These are phyloP conservation scores for Goniozus legneri DNA, from an alignment of 1,140 invertebrate species.

Conservation along the genomic window DNA sequence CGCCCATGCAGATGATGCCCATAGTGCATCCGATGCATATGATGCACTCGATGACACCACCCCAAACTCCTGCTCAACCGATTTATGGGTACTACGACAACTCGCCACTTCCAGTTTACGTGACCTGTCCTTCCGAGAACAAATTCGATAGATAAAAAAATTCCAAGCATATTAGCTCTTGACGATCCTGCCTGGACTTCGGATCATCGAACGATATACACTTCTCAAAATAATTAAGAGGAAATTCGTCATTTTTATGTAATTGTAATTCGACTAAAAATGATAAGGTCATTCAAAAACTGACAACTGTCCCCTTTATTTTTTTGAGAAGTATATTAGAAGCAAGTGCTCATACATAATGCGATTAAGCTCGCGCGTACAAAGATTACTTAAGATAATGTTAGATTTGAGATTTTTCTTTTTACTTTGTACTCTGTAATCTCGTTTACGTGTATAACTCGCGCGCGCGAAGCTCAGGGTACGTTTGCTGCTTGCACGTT, in stretches of 20 bases:
- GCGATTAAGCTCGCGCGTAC: not conserved
- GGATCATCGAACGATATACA: not conserved
- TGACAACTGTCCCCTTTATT: not conserved
- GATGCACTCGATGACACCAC: conserved; percentile 26
- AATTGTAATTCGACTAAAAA: no score
- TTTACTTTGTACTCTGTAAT: no score
- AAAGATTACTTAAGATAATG: not conserved
- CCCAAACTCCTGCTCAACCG: conserved; percentile 33
- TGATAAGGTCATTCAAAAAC: no score
- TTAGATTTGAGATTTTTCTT: no score
- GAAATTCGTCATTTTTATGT: no score
- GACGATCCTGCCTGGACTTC: not conserved
- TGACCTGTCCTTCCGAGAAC: conserved; percentile 40
- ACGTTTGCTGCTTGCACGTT: no score
- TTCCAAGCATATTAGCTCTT: not conserved
- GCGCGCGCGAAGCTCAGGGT: no score
- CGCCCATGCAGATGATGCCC: conserved; percentile 45
- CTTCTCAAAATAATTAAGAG: no score
- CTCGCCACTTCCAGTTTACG: conserved; percentile 41
- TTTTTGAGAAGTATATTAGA: not conserved
- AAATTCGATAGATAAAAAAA: conserved; percentile 46
- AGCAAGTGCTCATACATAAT: not conserved
- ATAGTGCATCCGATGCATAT: conserved; percentile 39
- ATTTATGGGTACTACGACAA: conserved; percentile 49
- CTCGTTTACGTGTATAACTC: no score